Evolutionary conservation across 2,888 invertebrate species (phyloP).

Genomic region (Caenorhabditis drosophilae): DNA sequence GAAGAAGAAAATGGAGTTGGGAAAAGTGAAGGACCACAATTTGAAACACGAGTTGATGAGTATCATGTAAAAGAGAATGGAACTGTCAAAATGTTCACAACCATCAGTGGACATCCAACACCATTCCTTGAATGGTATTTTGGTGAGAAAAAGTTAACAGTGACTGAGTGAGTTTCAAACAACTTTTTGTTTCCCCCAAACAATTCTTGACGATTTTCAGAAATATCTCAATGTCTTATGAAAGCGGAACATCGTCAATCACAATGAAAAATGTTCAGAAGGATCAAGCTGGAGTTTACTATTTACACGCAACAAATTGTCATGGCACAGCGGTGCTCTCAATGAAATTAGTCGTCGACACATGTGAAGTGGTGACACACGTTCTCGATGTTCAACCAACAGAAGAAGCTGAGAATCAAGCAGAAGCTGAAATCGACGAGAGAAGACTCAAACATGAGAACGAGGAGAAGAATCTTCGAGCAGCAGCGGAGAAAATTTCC

Average conservation of each 20-base stretch:
- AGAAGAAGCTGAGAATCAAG: constrained; percentile 6
- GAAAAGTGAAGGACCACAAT: constrained; percentile 32
- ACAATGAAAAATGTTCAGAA: constrained; percentile 37
- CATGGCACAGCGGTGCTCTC: constrained; percentile 51
- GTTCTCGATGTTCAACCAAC: constrained; percentile 13
- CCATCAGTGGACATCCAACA: constrained; percentile 47
- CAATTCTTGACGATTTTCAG: constrained; percentile 18
- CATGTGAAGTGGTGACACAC: constrained; percentile 30
- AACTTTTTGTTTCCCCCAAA: neutral
- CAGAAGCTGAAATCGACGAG: neutral
- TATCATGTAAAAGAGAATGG: constrained; percentile 50
- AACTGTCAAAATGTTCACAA: constrained; percentile 46
- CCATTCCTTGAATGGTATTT: constrained; percentile 55
- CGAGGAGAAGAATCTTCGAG: constrained; percentile 12
- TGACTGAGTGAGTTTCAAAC: constrained; percentile 37
- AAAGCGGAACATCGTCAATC: constrained; percentile 39
- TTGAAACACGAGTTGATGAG: constrained; percentile 49
- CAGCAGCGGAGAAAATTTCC: constrained; percentile 31
- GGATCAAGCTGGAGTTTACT: constrained; percentile 47
- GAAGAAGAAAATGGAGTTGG: constrained; percentile 35
- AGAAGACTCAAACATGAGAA: neutral
- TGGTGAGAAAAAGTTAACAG: constrained; percentile 40
- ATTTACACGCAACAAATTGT: constrained; percentile 49
- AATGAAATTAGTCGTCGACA: constrained; percentile 37
- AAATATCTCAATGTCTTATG: constrained; percentile 51